Percentiles rank a stretch among this genome's conserved stretches.
Evolutionary conservation across 2,888 invertebrate genomes (phyloP).

Genomic region (Oxycera nigricornis): DNA sequence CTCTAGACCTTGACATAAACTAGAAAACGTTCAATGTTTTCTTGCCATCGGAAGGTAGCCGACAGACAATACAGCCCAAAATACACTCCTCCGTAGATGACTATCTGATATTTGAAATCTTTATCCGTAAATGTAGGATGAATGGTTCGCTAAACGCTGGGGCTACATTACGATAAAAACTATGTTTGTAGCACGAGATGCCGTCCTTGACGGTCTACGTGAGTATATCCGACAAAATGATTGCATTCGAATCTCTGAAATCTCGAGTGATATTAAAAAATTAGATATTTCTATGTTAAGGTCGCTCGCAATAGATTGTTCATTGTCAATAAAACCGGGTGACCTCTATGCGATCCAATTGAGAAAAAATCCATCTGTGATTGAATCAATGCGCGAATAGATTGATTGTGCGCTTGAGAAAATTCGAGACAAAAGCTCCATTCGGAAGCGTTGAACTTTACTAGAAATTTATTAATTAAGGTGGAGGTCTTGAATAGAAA

Average conservation of each 20-base stretch:
- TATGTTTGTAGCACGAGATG: background rate
- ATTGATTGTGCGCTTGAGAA: background rate
- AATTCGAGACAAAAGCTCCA: background rate
- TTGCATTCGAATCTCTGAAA: slow-evolving; percentile 17
- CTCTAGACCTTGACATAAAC: slow-evolving; percentile 24
- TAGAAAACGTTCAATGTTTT: background rate
- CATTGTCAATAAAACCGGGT: slow-evolving; percentile 39
- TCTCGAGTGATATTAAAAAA: background rate
- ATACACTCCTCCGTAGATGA: background rate
- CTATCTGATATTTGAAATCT: background rate
- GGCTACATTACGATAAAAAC: background rate
- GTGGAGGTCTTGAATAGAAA: background rate
- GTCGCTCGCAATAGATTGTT: slow-evolving; percentile 19
- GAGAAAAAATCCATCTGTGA: background rate
- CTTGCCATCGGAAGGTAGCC: background rate
- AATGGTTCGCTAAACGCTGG: background rate
- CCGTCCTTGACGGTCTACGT: background rate
- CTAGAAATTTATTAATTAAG: background rate
- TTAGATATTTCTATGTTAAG: slow-evolving; percentile 35
- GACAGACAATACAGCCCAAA: background rate
- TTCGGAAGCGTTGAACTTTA: background rate
- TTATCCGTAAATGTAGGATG: background rate
- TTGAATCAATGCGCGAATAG: background rate
- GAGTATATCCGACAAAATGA: background rate
- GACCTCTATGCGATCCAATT: slow-evolving; percentile 22